phyloP scores from a whole-genome alignment of 2,797 vertebrate species.

The Perodicticus potto region DNA sequence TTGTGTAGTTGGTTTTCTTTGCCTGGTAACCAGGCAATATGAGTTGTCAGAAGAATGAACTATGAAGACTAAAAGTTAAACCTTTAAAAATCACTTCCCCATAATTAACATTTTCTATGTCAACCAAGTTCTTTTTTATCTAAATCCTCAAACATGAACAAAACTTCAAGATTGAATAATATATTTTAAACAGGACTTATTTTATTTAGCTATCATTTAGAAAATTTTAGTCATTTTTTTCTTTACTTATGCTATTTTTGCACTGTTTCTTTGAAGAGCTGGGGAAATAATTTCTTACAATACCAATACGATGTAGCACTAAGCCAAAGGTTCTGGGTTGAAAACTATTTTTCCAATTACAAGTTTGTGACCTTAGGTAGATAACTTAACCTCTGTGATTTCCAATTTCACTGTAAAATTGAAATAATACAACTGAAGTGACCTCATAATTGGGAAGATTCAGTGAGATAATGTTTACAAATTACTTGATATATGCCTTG shows the following conservation, averaged over 20 bases:
- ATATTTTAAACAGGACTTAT: slow-evolving; percentile 20
- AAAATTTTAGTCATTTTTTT: background rate
- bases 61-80: slow-evolving; percentile 66
- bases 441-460: background rate
- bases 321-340: background rate
- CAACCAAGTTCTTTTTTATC: slow-evolving; percentile 50
- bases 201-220: slow-evolving; percentile 41
- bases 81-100: slow-evolving; percentile 51
- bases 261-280: slow-evolving; percentile 34
- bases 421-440: slow-evolving; percentile 23
- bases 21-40: slow-evolving; percentile 81
- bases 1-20: slow-evolving; percentile 63
- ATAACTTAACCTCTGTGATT: background rate
- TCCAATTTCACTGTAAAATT: background rate
- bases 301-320: background rate
- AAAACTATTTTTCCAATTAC: background rate
- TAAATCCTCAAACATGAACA: slow-evolving; percentile 39
- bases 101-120: slow-evolving; percentile 67
- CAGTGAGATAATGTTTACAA: background rate
- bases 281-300: slow-evolving; percentile 4
- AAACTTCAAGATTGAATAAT: slow-evolving; percentile 47
- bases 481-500: background rate
- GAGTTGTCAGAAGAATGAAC: slow-evolving; percentile 59
- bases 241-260: background rate
- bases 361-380: background rate